Base-by-base conservation (phyloP, 1,140 invertebrate genomes). In the Hestina assimilis region DNA sequence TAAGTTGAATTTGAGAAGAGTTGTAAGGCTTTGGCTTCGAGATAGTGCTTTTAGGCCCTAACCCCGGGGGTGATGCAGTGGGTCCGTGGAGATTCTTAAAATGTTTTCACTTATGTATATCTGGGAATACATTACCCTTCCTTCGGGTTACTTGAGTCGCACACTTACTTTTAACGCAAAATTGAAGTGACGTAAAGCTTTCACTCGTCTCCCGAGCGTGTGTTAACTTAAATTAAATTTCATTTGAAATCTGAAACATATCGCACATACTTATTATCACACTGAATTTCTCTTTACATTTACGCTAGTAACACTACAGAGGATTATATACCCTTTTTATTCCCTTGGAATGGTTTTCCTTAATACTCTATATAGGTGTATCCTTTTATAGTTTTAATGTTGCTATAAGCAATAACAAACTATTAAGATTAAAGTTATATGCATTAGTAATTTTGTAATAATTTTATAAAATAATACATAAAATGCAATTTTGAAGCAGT, bases 41-140 rank as follows among this genome's bases (percentile, higher is more conserved):
- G 85, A 88, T 88, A 86, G 85, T 88, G 85, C 85, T 88, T 88
- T 88, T 88, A 88, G 85, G 83, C 83, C 81, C 83, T 87, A 87
- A 82, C 84, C 84, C 84, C 84, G 69, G 71, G 85, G 85, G 85
- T 83, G 81, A 81, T 83, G 84, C 78, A 83, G 83, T 72, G 75
- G 74, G 80, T 80, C 83, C 84, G 78, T 69, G 73, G 79, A 83
- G 83, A 79, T 84, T 86, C 83, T 87, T 86, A 84, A 87, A 87
- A 86, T 83, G 84, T 87, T 83, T 85, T 87, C 84, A 86, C 84
- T 83, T 84, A 86, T 83, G 84, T 86, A 87, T 83, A 78, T 86
- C 76, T 83, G 81, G 78, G 84, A 87, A 87, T 87, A 86, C 83
- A 86, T 87, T 87, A 87, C 79, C 76, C 72, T 66, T 71, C 72